Conservation (phyloP, 2,797 vertebrate species). For the Cynopterus sphinx region DNA sequence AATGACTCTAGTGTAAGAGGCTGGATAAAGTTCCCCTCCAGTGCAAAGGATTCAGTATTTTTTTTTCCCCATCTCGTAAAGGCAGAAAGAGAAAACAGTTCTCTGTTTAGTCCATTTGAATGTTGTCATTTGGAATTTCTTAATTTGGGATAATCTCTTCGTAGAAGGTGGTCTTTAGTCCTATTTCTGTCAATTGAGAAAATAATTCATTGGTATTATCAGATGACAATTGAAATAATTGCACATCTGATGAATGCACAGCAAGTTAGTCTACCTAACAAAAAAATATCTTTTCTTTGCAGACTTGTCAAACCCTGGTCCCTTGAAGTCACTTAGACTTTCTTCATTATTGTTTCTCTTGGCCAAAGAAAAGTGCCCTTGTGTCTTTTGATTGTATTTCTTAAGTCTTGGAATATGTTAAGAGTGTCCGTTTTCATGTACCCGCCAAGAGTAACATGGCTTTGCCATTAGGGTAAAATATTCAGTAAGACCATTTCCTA, state of each 20-base stretch:
- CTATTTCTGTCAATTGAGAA: not conserved
- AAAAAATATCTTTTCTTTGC: not conserved
- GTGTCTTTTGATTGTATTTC: not conserved
- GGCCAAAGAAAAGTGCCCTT: not conserved
- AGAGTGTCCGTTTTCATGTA: not conserved
- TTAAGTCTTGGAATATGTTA: not conserved
- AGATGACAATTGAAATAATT: not conserved
- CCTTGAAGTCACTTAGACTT: conserved; percentile 11
- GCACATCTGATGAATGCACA: not conserved
- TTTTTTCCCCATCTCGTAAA: not conserved
- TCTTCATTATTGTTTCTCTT: not conserved
- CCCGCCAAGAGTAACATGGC: not conserved
- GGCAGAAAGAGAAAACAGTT: not conserved
- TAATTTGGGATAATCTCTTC: not conserved
- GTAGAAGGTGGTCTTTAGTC: not conserved
- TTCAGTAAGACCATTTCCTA: not conserved
- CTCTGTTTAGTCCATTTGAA: not conserved
- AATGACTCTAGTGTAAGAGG: not conserved
- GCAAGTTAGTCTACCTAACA: not conserved
- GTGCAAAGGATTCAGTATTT: not conserved
- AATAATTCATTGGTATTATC: not conserved
- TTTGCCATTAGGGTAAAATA: not conserved
- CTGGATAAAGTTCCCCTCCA: not conserved
- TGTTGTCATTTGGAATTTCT: not conserved
- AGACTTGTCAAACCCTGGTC: not conserved